phyloP scores from a whole-genome alignment of 2,797 vertebrate genomes.

The Catostomus latipinnis region DNA sequence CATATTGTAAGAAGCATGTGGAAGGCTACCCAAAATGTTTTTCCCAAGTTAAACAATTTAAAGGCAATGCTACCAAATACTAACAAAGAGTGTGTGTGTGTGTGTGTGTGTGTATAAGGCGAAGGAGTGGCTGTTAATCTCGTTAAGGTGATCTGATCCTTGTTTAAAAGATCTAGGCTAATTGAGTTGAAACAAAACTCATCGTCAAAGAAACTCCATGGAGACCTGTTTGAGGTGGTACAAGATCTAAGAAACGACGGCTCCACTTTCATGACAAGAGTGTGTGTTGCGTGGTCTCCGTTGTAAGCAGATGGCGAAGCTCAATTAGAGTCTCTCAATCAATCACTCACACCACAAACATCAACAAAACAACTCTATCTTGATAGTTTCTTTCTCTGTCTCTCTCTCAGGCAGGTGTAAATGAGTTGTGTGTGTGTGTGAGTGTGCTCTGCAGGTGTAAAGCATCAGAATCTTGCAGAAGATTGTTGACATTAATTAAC shows the following conservation, averaged over 20 bases:
- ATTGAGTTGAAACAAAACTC: slow-evolving; percentile 52
- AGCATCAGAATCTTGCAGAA: slow-evolving; percentile 46
- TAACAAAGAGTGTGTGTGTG: not conserved
- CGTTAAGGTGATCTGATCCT: slow-evolving; percentile 50
- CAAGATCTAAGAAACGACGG: slow-evolving; percentile 10
- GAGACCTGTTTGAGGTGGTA: slow-evolving; percentile 23
- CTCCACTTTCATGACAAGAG: slow-evolving; percentile 25
- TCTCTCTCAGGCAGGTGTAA: not conserved
- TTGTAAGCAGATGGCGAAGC: slow-evolving; percentile 82
- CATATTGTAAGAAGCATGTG: no score
- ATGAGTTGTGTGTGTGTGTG: not conserved
- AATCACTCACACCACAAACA: slow-evolving; percentile 63
- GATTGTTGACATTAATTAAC: slow-evolving; percentile 58
- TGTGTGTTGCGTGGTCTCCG: slow-evolving; percentile 71
- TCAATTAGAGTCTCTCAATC: slow-evolving; percentile 78
- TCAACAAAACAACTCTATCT: slow-evolving; percentile 20
- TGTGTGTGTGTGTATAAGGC: no score
- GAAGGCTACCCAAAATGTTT: no score
- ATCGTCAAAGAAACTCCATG: slow-evolving; percentile 51
- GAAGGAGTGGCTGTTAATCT: slow-evolving; percentile 7
- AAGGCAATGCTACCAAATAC: no score
- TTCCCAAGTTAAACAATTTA: no score
- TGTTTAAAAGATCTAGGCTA: slow-evolving; percentile 58
- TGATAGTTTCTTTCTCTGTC: not conserved
- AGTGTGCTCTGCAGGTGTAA: slow-evolving; percentile 28